Percentiles rank a stretch among this genome's conserved stretches.
Evolutionary conservation across 1,140 invertebrate genomes (phyloP).

Genomic region (Anadara kagoshimensis): DNA sequence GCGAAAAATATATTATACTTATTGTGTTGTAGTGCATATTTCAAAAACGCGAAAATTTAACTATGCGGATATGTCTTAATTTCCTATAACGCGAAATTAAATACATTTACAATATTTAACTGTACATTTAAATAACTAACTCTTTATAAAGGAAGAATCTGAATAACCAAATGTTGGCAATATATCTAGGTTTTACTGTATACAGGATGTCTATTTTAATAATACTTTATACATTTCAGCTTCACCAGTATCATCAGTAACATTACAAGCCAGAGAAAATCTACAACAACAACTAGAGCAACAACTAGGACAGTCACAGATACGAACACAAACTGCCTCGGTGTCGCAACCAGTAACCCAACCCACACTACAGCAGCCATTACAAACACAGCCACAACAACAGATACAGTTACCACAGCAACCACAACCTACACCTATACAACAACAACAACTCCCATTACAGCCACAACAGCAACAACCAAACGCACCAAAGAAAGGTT

Average conservation of each 20-base stretch:
- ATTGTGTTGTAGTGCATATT: too few species aligned
- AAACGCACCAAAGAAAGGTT: slow-evolving; percentile 75
- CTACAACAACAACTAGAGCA: slow-evolving; percentile 70
- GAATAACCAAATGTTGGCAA: too few species aligned
- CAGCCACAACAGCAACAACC: slow-evolving; percentile 40
- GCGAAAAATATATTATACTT: too few species aligned
- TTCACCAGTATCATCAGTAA: slow-evolving; percentile 45
- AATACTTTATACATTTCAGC: slow-evolving; percentile 20
- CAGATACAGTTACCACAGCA: slow-evolving; percentile 34
- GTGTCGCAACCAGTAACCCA: slow-evolving; percentile 20
- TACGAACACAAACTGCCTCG: slow-evolving; percentile 67
- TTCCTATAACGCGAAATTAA: too few species aligned
- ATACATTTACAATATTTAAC: too few species aligned
- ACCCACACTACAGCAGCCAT: slow-evolving; percentile 8
- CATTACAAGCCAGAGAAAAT: slow-evolving; percentile 66
- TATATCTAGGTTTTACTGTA: too few species aligned
- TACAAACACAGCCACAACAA: slow-evolving; percentile 29
- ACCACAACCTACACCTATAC: slow-evolving; percentile 26
- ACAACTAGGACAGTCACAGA: slow-evolving; percentile 66
- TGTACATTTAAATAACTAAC: too few species aligned
- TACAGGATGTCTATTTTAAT: too few species aligned
- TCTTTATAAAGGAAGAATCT: too few species aligned
- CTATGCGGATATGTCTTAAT: too few species aligned
- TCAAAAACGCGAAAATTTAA: too few species aligned
- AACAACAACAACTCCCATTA: slow-evolving; percentile 29